Conservation (phyloP, 2,797 vertebrate genomes). For the Tadarida brasiliensis region DNA sequence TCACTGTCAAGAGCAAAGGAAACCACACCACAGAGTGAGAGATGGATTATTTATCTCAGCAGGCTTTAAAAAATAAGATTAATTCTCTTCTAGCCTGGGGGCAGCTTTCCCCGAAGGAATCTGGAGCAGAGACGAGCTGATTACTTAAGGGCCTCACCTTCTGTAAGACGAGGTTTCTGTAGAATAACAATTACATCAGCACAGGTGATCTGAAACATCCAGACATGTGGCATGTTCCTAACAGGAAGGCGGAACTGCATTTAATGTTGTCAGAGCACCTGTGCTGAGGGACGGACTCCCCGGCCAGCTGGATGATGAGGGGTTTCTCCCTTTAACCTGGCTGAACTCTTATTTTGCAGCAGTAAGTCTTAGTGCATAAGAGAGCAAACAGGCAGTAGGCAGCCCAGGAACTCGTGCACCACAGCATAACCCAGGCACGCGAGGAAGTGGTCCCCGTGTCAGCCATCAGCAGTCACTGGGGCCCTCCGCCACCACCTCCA, state of each 20-base stretch:
- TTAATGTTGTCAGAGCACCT: background rate
- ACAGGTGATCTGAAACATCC: background rate
- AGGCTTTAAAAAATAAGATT: background rate
- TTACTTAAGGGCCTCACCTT: background rate
- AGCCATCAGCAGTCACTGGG: background rate
- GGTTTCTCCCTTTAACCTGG: constrained; percentile 23
- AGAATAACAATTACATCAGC: background rate
- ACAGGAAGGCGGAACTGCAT: background rate
- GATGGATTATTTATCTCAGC: background rate
- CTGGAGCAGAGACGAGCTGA: background rate
- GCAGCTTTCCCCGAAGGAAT: background rate
- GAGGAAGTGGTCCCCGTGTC: background rate
- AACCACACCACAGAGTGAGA: background rate
- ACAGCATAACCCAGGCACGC: constrained; percentile 3
- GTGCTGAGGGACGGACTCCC: background rate
- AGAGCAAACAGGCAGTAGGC: background rate
- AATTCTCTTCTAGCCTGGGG: background rate
- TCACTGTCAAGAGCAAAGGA: background rate
- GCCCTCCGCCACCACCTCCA: background rate
- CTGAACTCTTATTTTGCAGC: constrained; percentile 39
- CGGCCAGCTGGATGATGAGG: background rate
- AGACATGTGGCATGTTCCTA: background rate
- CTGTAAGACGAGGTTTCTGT: background rate
- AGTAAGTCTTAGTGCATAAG: background rate
- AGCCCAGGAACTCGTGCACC: constrained; percentile 40